A percentile compares a stretch with the other conserved stretches of the same genome.
Conservation (phyloP, 2,113 vertebrate species). For the Polypterus senegalus region DNA sequence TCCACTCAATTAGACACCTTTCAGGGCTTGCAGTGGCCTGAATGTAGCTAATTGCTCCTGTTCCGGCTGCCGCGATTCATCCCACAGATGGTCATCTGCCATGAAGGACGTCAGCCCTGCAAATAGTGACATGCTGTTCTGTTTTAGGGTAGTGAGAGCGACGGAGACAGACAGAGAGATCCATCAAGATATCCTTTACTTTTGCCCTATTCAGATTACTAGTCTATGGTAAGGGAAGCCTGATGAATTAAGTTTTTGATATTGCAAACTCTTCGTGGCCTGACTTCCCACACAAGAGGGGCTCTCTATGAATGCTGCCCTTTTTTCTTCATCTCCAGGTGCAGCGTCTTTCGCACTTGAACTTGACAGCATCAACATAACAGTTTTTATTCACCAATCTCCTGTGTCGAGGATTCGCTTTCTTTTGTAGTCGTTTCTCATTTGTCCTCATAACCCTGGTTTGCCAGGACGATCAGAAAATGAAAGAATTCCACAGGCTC, state of each 20-base stretch:
- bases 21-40: slow-evolving; percentile 42
- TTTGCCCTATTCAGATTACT: slow-evolving; percentile 45
- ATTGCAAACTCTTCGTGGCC: slow-evolving; percentile 35
- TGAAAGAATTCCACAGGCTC: slow-evolving; percentile 26
- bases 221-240: slow-evolving; percentile 49
- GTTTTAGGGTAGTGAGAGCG: slow-evolving; percentile 7
- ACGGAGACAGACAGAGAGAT: slow-evolving; percentile 24
- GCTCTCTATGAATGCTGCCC: slow-evolving; percentile 50
- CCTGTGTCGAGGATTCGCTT: slow-evolving; percentile 38
- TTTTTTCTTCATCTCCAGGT: slow-evolving; percentile 52
- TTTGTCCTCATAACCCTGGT: slow-evolving; percentile 38
- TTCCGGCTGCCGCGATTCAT: slow-evolving; percentile 53
- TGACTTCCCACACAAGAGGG: slow-evolving; percentile 47
- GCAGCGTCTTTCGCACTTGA: slow-evolving; percentile 53
- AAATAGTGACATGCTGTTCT: slow-evolving; percentile 28
- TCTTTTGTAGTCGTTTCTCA: slow-evolving; percentile 35
- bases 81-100: slow-evolving; percentile 49
- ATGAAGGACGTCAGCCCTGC: slow-evolving; percentile 34
- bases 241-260: slow-evolving; percentile 48
- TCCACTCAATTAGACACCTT: slow-evolving; percentile 64
- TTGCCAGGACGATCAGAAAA: slow-evolving; percentile 40
- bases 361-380: slow-evolving; percentile 40
- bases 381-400: slow-evolving; percentile 41
- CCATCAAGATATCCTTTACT: slow-evolving; percentile 52
- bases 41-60: slow-evolving; percentile 60